Percentiles rank a stretch among this genome's conserved stretches.
phyloP scores from a whole-genome alignment of 64 coral and sea anemone species.

The Stichodactyla helianthus region DNA sequence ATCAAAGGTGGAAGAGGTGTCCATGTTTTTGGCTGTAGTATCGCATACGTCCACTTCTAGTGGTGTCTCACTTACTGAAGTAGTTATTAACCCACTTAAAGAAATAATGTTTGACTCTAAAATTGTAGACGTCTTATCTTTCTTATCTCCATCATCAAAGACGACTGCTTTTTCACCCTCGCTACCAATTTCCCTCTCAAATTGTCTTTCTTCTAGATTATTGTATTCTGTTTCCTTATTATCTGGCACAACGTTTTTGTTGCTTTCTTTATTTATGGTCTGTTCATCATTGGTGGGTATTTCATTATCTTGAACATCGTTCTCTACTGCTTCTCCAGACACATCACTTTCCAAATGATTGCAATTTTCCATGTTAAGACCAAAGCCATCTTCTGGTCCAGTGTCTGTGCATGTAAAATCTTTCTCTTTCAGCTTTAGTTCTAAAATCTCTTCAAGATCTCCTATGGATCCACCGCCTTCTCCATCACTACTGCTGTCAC shows the following conservation, averaged over 20 bases:
- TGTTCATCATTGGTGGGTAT: background rate
- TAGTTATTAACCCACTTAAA: background rate
- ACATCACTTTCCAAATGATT: background rate
- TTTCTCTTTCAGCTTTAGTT: background rate
- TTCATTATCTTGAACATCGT: background rate
- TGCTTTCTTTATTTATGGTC: background rate
- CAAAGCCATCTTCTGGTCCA: background rate
- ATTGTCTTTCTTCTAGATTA: background rate
- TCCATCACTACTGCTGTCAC: background rate
- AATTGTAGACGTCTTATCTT: background rate
- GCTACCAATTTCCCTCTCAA: background rate
- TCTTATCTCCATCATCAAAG: background rate
- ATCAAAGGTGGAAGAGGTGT: background rate
- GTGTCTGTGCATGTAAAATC: background rate
- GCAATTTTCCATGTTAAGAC: background rate
- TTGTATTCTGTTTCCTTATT: no score
- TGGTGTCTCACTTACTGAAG: background rate
- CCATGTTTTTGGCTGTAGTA: background rate
- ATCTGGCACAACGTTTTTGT: background rate
- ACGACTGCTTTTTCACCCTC: background rate
- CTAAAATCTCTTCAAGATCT: conserved; percentile 15
- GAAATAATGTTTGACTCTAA: background rate
- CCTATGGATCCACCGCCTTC: background rate
- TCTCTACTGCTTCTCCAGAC: background rate
- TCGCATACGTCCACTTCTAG: background rate